phyloP scores from a whole-genome alignment of 2,888 invertebrate genomes.

The Xanthorhoe designata region DNA sequence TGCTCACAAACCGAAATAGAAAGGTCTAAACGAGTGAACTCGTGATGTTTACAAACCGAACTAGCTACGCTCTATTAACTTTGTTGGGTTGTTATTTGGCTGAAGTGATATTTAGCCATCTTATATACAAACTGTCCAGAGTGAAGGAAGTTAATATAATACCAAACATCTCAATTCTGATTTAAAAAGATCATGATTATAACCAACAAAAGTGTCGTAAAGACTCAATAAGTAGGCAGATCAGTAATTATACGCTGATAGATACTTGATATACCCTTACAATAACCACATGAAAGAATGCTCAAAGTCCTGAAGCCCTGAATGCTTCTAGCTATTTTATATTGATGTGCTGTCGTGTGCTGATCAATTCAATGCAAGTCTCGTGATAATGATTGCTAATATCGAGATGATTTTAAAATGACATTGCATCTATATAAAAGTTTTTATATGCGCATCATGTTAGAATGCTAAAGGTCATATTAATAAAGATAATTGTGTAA shows the following conservation, averaged over 20 bases:
- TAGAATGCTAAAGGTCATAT: conserved; percentile 74
- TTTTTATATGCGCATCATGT: conserved; percentile 56
- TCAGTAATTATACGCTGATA: neutral
- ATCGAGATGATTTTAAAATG: conserved; percentile 47
- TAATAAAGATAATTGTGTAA: conserved; percentile 67
- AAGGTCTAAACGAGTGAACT: conserved; percentile 13
- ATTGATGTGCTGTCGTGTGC: neutral
- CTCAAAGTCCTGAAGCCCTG: neutral
- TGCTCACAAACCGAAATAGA: conserved; percentile 26
- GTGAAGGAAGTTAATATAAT: neutral
- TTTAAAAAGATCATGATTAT: too few species aligned
- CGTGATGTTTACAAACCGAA: conserved; percentile 18
- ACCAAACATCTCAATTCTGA: too few species aligned
- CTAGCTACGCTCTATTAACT: conserved; percentile 15
- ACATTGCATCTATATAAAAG: conserved; percentile 43
- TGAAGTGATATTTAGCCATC: neutral
- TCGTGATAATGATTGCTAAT: conserved; percentile 5
- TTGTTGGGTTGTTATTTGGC: conserved; percentile 1
- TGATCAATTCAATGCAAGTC: neutral
- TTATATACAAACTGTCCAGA: neutral
- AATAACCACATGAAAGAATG: neutral
- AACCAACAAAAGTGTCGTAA: too few species aligned
- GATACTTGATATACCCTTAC: neutral
- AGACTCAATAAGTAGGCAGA: too few species aligned
- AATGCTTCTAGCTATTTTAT: conserved; percentile 1